A percentile compares a stretch with the other conserved stretches of the same genome.
Conservation (phyloP, 92 coral and sea anemone genomes). For the Virgularia gustaviana region DNA sequence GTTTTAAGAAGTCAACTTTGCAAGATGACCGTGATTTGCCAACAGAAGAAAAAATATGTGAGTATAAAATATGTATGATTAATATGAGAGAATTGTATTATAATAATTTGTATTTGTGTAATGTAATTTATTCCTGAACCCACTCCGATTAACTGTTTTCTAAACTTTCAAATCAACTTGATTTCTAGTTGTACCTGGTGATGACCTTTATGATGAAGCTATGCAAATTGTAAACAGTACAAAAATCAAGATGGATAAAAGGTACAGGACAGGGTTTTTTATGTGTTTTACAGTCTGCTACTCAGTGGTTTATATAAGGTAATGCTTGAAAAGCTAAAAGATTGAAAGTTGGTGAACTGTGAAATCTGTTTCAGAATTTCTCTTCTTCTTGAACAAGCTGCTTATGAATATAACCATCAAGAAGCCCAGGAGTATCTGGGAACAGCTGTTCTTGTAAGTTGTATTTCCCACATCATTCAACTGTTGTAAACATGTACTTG, state of each 20-base stretch:
- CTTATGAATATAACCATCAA: constrained; percentile 66
- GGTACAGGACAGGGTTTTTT: too few species aligned
- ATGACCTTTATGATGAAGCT: constrained; percentile 75
- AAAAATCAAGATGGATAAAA: constrained; percentile 51
- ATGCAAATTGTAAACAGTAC: constrained; percentile 66
- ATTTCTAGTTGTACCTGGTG: constrained; percentile 76
- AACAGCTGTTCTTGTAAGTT: constrained; percentile 66
- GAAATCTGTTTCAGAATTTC: constrained; percentile 2
- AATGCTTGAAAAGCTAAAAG: not conserved
- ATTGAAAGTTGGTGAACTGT: not conserved
- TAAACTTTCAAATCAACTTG: too few species aligned
- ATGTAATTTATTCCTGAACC: too few species aligned
- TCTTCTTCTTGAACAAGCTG: constrained; percentile 76
- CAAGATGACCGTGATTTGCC: too few species aligned
- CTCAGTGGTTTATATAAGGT: too few species aligned
- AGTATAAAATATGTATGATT: too few species aligned
- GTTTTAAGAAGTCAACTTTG: too few species aligned
- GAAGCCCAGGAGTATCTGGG: constrained; percentile 89
- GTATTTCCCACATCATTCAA: not conserved
- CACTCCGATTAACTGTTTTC: too few species aligned
- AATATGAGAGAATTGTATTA: too few species aligned
- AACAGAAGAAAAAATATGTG: too few species aligned
- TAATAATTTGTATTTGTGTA: too few species aligned
- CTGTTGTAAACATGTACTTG: not conserved
- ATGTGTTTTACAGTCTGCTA: too few species aligned